Evolutionary conservation across 2,113 vertebrate species (phyloP).

Genomic region (Passer domesticus): DNA sequence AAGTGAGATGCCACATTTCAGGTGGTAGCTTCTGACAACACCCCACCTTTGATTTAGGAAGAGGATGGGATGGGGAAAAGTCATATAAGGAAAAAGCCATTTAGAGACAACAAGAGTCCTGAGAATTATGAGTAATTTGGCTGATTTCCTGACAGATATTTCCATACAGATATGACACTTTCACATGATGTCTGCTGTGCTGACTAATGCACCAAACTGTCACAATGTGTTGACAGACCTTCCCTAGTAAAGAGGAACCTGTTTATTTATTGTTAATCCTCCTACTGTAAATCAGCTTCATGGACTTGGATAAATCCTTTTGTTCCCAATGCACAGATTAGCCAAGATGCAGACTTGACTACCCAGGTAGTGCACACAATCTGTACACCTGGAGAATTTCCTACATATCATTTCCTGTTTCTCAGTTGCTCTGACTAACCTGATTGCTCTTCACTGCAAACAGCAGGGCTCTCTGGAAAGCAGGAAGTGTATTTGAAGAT

Average conservation of each 20-base stretch:
- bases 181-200: not conserved
- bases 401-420: not conserved
- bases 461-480: not conserved
- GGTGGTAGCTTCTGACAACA: not conserved
- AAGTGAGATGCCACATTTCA: not conserved
- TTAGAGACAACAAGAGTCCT: not conserved
- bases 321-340: not conserved
- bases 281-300: not conserved
- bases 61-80: not conserved
- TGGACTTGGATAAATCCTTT: not conserved
- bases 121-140: not conserved
- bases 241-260: not conserved
- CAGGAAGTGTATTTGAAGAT: not conserved
- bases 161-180: not conserved
- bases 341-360: not conserved
- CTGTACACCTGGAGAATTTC: not conserved
- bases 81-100: not conserved
- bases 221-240: slow-evolving; percentile 10
- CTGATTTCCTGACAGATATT: not conserved
- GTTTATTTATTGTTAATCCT: slow-evolving; percentile 4
- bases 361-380: fast-evolving
- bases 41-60: not conserved
- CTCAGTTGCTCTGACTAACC: not conserved
- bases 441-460: not conserved
- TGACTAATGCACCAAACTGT: slow-evolving; percentile 8